Percentiles rank a stretch among this genome's conserved stretches.
phyloP scores from a whole-genome alignment of 2,888 invertebrate species.

The Polyommatus icarus region DNA sequence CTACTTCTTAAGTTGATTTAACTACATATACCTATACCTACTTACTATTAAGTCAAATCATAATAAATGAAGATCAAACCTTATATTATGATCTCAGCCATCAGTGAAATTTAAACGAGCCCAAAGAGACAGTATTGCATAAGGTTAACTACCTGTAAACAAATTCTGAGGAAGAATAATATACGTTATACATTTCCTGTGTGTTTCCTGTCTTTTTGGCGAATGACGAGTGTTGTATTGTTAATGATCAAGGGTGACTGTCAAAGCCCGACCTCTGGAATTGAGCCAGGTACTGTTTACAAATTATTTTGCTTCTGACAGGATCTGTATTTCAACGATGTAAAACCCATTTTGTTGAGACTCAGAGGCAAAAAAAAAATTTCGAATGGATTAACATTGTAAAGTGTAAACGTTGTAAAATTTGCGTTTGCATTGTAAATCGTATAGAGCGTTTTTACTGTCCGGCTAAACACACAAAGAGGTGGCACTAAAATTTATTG shows the following conservation, averaged over 20 bases:
- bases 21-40: not conserved
- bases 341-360: not conserved
- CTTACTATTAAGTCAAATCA: not conserved
- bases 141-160: not conserved
- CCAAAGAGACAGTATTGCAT: not conserved
- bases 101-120: no score
- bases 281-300: not conserved
- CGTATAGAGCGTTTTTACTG: not conserved
- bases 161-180: not conserved
- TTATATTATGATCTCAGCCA: not conserved
- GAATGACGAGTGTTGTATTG: not conserved
- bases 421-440: not conserved
- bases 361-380: not conserved
- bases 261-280: not conserved
- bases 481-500: not conserved
- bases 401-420: not conserved
- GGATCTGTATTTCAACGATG: not conserved
- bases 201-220: not conserved
- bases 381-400: not conserved
- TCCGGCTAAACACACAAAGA: not conserved
- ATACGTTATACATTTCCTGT: not conserved
- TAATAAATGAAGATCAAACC: no score
- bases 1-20: not conserved
- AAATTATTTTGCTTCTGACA: not conserved
- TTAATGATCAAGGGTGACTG: slow-evolving; percentile 6